Base-by-base conservation (phyloP, 1,140 invertebrate genomes). In the Achatina immaculata region DNA sequence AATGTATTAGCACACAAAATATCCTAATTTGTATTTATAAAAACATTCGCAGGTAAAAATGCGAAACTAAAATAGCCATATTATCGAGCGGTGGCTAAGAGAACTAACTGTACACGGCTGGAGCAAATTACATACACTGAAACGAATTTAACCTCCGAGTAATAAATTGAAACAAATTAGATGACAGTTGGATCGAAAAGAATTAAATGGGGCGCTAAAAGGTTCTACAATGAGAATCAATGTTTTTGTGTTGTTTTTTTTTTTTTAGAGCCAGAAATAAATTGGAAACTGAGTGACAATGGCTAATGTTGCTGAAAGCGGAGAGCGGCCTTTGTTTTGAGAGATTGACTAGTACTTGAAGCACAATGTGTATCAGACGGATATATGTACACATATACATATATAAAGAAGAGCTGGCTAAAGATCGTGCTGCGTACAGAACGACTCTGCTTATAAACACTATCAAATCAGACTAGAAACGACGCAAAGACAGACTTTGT, bases 101-200 rank as follows among this genome's bases (percentile, higher is more conserved):
- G 2, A 45, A 31, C n/a, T 16, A 7, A 31, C 28, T 58, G 51
- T 24, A 69, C 16, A 0, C 36, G 65, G n/a, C 24, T 68, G 14
- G 65, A 62, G 16, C n/a, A 62, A 28, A 62, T 34, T 31, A 28
- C 58, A 28, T n/a, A n/a, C 58, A 31, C 28, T 31, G 58, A 62
- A 62, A 28, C 1, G 1, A 34, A 28, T 21, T 28, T 62, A 14
- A 34, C 3, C 58, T 9, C 6, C 28, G 1, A 62, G 58, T 62
- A 31, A 62, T 62, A 62, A 62, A 62, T 62, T 62, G 58, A 62
- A 62, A 62, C 58, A 62, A 62, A 62, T 62, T 28, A 34, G n/a
- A 1, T 62, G 58, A 34, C 58, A 31, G 31, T 31, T 62, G 28
- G 6, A 62, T 1, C 4, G n/a, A 6, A n/a, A 62, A 34, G 58